These are phyloP conservation scores for Cremastinae sp. DNA, from an alignment of 2,888 invertebrate species.

Conservation along the genomic window DNA sequence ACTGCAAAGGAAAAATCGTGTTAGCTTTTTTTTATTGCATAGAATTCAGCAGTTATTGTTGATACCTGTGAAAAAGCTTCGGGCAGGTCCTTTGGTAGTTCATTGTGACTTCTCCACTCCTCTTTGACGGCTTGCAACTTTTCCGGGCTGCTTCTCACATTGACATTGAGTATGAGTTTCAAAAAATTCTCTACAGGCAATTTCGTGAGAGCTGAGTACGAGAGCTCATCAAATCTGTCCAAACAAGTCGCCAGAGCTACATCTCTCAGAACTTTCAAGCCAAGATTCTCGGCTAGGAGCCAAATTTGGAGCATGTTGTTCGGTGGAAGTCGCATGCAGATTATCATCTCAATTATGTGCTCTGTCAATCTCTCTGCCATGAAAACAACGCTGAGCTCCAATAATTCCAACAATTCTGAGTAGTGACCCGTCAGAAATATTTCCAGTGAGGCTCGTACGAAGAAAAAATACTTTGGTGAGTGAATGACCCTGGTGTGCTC, in stretches of 20 bases:
- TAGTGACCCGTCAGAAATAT: constrained; percentile 64
- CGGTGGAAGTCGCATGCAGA: constrained; percentile 66
- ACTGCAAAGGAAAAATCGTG: constrained; percentile 38
- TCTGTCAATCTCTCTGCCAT: constrained; percentile 67
- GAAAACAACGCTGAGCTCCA: constrained; percentile 71
- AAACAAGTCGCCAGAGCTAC: constrained; percentile 68
- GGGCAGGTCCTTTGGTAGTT: constrained; percentile 45
- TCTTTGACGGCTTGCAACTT: constrained; percentile 53
- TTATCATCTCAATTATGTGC: constrained; percentile 68
- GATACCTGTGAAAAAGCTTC: constrained; percentile 56
- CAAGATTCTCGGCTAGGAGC: constrained; percentile 68
- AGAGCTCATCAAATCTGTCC: constrained; percentile 70
- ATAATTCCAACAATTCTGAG: constrained; percentile 66
- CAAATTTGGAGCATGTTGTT: constrained; percentile 69
- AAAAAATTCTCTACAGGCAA: constrained; percentile 63
- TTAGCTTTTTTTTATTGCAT: no score
- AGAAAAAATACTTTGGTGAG: constrained; percentile 39
- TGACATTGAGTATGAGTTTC: constrained; percentile 68
- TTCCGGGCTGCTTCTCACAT: constrained; percentile 59
- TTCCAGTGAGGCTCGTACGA: constrained; percentile 64
- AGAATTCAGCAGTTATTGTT: not conserved
- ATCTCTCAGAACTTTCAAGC: constrained; percentile 65
- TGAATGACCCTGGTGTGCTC: constrained; percentile 53
- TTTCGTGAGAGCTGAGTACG: constrained; percentile 57
- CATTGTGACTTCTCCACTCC: constrained; percentile 59